These are phyloP conservation scores for Sphenopsis melanotis DNA, from an alignment of 2,797 vertebrate species.

Conservation along the genomic window DNA sequence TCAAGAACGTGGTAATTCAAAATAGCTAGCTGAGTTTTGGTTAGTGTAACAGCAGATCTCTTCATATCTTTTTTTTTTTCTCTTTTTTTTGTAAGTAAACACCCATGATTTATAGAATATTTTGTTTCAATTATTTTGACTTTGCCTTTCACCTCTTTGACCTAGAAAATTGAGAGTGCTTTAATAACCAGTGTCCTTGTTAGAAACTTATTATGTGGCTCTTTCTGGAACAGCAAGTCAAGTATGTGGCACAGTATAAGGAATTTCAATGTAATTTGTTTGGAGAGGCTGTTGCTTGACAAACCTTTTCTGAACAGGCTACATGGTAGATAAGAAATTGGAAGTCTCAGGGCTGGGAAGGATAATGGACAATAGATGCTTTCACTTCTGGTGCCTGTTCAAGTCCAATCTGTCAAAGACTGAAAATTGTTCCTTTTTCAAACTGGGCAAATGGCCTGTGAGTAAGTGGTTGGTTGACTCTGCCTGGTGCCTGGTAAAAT, in stretches of 20 bases:
- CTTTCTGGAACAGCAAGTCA: conserved; percentile 15
- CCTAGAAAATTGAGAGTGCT: conserved; percentile 11
- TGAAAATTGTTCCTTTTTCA: conserved; percentile 31
- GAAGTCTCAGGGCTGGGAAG: background rate
- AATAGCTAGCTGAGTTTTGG: background rate
- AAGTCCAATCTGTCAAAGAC: conserved; percentile 4
- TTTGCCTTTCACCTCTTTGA: conserved; percentile 29
- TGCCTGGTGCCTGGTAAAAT: conserved; percentile 7
- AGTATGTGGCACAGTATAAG: background rate
- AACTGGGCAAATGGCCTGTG: background rate
- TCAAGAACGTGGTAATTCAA: background rate
- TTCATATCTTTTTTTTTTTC: background rate
- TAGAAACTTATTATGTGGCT: conserved; percentile 28
- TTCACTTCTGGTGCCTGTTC: conserved; percentile 33
- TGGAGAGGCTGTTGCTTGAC: conserved; percentile 22
- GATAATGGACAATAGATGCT: conserved; percentile 45
- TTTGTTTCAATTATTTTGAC: conserved; percentile 33
- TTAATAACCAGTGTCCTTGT: conserved; percentile 14
- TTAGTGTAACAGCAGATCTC: background rate
- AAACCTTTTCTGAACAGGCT: conserved; percentile 29
- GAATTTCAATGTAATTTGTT: conserved; percentile 40
- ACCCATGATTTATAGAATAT: conserved; percentile 17
- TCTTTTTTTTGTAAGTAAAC: background rate
- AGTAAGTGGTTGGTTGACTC: conserved; percentile 27
- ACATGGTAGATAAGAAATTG: background rate